Percentiles rank a stretch among this genome's conserved stretches.
These are phyloP conservation scores for Bombus pyrosoma DNA, from an alignment of 1,140 invertebrate genomes.

Conservation along the genomic window DNA sequence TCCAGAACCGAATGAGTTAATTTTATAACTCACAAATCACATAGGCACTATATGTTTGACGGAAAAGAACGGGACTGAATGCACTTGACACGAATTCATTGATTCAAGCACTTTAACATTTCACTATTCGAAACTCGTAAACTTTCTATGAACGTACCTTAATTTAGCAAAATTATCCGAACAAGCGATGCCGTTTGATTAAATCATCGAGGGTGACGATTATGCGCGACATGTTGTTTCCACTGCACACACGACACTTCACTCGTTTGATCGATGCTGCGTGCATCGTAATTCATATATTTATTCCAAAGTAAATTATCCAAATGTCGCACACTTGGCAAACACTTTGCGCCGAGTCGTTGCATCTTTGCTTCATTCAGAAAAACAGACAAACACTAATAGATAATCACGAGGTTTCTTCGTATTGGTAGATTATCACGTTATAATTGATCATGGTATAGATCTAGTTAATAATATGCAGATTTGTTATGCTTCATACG, in stretches of 20 bases:
- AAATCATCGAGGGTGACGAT: not conserved
- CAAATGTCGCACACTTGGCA: not conserved
- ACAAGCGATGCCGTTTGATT: not conserved
- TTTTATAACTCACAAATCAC: not conserved
- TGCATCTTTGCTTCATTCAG: not conserved
- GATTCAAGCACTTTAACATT: not conserved
- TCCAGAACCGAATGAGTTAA: not conserved
- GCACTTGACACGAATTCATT: not conserved
- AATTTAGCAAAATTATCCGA: not conserved
- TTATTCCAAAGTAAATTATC: not conserved
- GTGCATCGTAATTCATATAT: not conserved
- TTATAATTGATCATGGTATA: not conserved
- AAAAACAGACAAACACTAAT: not conserved
- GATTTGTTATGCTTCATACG: too few relatives aligned
- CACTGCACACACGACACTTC: not conserved
- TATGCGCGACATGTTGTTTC: not conserved
- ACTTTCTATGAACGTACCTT: not conserved
- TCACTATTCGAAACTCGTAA: not conserved
- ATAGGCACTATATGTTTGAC: not conserved
- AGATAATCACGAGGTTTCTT: not conserved
- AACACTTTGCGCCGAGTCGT: not conserved
- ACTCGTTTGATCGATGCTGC: constrained; percentile 6
- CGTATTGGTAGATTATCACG: not conserved
- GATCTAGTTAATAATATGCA: not conserved
- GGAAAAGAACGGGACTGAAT: not conserved